Percentiles rank a stretch among this genome's conserved stretches.
These are phyloP conservation scores for Saccostrea glomerata DNA, from an alignment of 1,140 invertebrate species.

Conservation along the genomic window DNA sequence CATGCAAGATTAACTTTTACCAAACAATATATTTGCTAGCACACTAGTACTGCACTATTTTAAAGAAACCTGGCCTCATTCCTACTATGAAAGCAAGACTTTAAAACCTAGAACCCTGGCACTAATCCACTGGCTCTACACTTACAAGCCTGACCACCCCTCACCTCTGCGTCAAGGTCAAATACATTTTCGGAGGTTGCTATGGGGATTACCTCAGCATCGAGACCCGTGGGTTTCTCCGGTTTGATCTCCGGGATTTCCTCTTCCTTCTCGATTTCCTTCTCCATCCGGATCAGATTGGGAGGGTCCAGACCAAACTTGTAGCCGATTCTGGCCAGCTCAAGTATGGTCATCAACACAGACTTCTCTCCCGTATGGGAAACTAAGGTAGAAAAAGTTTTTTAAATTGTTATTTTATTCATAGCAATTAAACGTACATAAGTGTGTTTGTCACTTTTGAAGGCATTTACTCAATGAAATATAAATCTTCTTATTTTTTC, in stretches of 20 bases:
- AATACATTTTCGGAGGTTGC: slow-evolving; percentile 9
- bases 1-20: background rate
- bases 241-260: slow-evolving; percentile 41
- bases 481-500: no score
- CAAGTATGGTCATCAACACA: slow-evolving; percentile 93
- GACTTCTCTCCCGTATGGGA: slow-evolving; percentile 93
- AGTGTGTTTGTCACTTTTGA: no score
- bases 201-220: slow-evolving; percentile 56
- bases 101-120: background rate
- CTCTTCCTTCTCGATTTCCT: slow-evolving; percentile 89
- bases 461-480: no score
- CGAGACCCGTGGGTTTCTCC: slow-evolving; percentile 49
- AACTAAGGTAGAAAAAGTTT: slow-evolving; percentile 61
- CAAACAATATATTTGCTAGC: background rate
- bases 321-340: slow-evolving; percentile 92
- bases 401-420: no score
- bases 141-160: background rate
- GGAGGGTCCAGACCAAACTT: slow-evolving; percentile 95
- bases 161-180: slow-evolving; percentile 35
- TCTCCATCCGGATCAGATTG: slow-evolving; percentile 95
- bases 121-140: background rate
- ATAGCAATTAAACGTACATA: no score
- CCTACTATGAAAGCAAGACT: background rate
- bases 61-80: background rate
- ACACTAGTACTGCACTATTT: background rate